Percentiles rank a stretch among this genome's conserved stretches.
Conservation (phyloP, 2,888 invertebrate species). For the Ommatoiulus sabulosus region DNA sequence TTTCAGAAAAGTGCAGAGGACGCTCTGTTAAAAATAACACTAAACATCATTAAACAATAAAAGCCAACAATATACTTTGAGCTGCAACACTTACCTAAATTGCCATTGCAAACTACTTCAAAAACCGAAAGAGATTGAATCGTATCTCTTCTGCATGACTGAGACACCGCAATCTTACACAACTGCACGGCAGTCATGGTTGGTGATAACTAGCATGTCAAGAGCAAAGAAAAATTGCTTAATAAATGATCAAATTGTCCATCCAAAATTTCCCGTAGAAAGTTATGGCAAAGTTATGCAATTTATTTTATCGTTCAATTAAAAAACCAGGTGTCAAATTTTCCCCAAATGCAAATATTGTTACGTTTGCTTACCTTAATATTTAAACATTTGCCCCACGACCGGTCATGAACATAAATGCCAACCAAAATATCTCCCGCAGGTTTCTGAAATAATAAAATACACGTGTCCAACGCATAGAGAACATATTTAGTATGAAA, state of each 20-base stretch:
- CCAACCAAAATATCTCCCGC: conserved; percentile 61
- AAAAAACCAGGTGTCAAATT: not conserved
- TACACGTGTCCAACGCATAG: conserved; percentile 39
- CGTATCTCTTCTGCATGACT: conserved; percentile 59
- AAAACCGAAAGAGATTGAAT: conserved; percentile 79
- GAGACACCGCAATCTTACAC: conserved; percentile 71
- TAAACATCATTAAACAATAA: not conserved
- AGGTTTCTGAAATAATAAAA: conserved; percentile 56
- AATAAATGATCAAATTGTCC: not conserved
- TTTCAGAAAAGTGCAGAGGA: conserved; percentile 82
- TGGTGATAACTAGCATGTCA: conserved; percentile 75
- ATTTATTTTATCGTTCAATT: not conserved
- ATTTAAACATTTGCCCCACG: conserved; percentile 61
- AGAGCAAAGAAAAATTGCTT: not conserved
- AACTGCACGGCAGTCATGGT: conserved; percentile 81
- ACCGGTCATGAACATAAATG: conserved; percentile 60
- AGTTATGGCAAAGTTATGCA: not conserved
- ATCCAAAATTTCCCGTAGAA: not conserved
- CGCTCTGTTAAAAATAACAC: conserved; percentile 72
- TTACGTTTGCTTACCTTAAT: conserved; percentile 57
- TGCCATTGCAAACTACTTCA: conserved; percentile 82
- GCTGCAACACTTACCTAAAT: conserved; percentile 64
- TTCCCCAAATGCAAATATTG: not conserved
- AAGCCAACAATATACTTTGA: not conserved
- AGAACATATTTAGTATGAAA: not conserved